Evolutionary conservation across 1,140 invertebrate species (phyloP).

Genomic region (Pachypsylla venusta): DNA sequence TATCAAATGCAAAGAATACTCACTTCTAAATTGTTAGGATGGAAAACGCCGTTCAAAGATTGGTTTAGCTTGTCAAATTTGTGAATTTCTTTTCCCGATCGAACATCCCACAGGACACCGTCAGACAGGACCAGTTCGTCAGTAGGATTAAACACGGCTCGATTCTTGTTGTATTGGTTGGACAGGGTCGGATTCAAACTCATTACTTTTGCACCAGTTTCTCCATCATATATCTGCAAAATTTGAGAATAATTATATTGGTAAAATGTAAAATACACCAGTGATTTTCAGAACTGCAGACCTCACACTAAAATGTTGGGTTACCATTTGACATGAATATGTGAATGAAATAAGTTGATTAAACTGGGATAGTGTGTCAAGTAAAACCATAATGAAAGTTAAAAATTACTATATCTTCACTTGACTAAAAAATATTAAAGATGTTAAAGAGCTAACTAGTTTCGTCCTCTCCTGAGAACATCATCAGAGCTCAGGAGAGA

Average conservation of each 20-base stretch:
- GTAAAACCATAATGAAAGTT: too few relatives aligned
- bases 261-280: conserved; percentile 7
- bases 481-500: too few relatives aligned
- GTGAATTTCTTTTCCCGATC: conserved; percentile 71
- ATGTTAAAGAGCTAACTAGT: too few relatives aligned
- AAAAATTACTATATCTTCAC: too few relatives aligned
- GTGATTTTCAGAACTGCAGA: too few relatives aligned
- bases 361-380: too few relatives aligned
- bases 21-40: conserved; percentile 90
- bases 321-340: too few relatives aligned
- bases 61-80: conserved; percentile 98
- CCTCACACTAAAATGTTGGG: too few relatives aligned
- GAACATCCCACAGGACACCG: conserved; percentile 91
- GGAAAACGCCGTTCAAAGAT: conserved; percentile 86
- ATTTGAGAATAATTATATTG: neutral
- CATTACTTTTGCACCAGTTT: conserved; percentile 55
- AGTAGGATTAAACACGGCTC: conserved; percentile 82
- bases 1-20: conserved; percentile 25
- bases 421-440: too few relatives aligned
- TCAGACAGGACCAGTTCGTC: conserved; percentile 90
- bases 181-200: conserved; percentile 62
- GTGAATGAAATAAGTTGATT: too few relatives aligned
- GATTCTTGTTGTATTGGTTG: conserved; percentile 86
- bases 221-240: conserved; percentile 77
- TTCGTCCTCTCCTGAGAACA: too few relatives aligned